Evolutionary conservation across 2,797 vertebrate genomes (phyloP).

Genomic region (Myotis myotis): DNA sequence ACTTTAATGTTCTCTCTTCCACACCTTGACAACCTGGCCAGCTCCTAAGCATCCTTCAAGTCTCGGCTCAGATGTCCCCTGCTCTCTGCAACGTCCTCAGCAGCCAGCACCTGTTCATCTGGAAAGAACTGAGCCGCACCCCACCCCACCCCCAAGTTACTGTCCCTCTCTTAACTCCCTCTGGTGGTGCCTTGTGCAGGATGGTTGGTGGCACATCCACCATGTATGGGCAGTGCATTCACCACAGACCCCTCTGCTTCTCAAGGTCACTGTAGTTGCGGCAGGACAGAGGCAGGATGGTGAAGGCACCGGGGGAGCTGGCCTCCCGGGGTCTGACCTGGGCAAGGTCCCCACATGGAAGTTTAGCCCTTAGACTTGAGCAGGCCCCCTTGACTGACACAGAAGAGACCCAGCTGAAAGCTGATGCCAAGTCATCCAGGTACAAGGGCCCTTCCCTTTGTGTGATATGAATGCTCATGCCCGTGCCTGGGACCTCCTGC

Average conservation of each 20-base stretch:
- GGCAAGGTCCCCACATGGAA: not conserved
- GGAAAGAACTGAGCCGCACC: not conserved
- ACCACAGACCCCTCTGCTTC: not conserved
- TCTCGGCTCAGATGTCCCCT: not conserved
- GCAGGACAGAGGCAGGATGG: not conserved
- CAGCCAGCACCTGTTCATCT: not conserved
- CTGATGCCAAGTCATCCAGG: not conserved
- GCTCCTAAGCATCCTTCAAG: not conserved
- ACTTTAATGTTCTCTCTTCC: not conserved
- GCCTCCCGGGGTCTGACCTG: not conserved
- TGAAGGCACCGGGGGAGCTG: not conserved
- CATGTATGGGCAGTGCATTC: not conserved
- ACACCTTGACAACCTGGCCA: not conserved
- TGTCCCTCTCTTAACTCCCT: not conserved
- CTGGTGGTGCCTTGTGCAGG: not conserved
- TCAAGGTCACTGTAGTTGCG: not conserved
- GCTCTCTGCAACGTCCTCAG: not conserved
- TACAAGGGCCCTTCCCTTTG: not conserved
- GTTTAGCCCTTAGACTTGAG: not conserved
- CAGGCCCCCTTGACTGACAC: not conserved
- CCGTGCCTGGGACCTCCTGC: not conserved
- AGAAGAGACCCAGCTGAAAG: not conserved
- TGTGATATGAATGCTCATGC: not conserved
- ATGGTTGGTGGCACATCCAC: not conserved
- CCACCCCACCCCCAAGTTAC: not conserved